phyloP scores from a whole-genome alignment of 1,140 invertebrate genomes.

The Calosoma granatense region DNA sequence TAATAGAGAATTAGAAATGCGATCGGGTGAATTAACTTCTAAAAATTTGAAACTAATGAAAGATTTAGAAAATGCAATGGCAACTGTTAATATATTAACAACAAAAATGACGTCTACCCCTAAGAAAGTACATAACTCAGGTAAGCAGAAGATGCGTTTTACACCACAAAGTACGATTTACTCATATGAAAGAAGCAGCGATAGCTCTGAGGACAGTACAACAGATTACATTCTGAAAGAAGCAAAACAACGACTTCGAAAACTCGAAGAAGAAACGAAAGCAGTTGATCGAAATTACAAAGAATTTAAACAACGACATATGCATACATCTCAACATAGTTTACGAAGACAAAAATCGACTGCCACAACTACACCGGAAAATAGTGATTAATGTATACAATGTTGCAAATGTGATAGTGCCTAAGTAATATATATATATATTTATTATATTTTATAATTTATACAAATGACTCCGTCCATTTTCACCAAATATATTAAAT shows the following conservation, averaged over 20 bases:
- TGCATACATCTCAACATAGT: too few species aligned
- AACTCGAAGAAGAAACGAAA: conserved; percentile 31
- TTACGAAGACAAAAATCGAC: conserved; percentile 8
- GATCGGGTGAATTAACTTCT: conserved; percentile 10
- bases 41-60: conserved; percentile 10
- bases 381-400: conserved; percentile 1
- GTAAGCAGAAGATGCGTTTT: background rate
- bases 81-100: background rate
- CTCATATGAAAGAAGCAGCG: background rate
- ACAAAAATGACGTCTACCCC: background rate
- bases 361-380: background rate
- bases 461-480: too few species aligned
- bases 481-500: too few species aligned
- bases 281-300: conserved; percentile 27
- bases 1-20: conserved; percentile 5
- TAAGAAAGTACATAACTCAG: conserved; percentile 9
- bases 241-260: conserved; percentile 26
- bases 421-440: background rate
- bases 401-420: conserved; percentile 1
- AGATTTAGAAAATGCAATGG: conserved; percentile 12
- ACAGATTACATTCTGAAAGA: conserved; percentile 30
- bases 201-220: conserved; percentile 19
- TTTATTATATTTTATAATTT: too few species aligned
- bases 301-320: conserved; percentile 17
- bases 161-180: too few species aligned